Evolutionary conservation across 2,888 invertebrate genomes (phyloP).

Genomic region (Drosophila antonietae): DNA sequence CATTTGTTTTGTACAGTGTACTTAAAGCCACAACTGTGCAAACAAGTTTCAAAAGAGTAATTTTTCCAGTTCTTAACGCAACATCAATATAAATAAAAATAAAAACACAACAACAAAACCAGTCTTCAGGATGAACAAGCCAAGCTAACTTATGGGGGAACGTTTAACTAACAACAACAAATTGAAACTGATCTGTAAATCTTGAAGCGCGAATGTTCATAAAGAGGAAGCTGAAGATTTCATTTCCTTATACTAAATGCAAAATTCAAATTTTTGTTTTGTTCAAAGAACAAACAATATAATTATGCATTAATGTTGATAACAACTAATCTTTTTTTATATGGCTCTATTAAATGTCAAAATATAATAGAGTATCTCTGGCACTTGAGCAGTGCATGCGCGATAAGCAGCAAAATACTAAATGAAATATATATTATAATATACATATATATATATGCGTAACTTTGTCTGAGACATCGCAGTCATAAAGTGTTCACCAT

Average conservation of each 20-base stretch:
- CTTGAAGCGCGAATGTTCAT: background rate
- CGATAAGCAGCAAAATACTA: constrained; percentile 12
- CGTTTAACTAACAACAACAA: background rate
- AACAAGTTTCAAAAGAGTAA: constrained; percentile 28
- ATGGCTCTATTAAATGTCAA: constrained; percentile 20
- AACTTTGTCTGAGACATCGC: constrained; percentile 11
- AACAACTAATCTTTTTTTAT: constrained; percentile 35
- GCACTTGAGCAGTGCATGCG: constrained; percentile 10
- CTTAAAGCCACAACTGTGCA: constrained; percentile 27
- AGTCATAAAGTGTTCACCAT: constrained; percentile 10
- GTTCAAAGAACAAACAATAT: background rate
- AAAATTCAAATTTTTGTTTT: background rate
- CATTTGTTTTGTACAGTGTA: constrained; percentile 17
- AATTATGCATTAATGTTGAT: background rate
- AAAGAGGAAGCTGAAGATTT: background rate
- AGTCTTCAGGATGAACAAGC: constrained; percentile 17
- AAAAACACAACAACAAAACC: constrained; percentile 14
- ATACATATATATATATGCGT: background rate
- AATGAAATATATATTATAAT: constrained; percentile 2
- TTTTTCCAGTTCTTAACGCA: constrained; percentile 21
- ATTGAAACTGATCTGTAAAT: background rate
- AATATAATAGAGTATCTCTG: constrained; percentile 2
- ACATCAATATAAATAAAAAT: constrained; percentile 14
- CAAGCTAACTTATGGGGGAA: constrained; percentile 11
- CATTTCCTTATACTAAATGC: constrained; percentile 19